Percentiles rank a stretch among this genome's conserved stretches.
phyloP scores from a whole-genome alignment of 2,797 vertebrate genomes.

The Pseudochirops corinnae region DNA sequence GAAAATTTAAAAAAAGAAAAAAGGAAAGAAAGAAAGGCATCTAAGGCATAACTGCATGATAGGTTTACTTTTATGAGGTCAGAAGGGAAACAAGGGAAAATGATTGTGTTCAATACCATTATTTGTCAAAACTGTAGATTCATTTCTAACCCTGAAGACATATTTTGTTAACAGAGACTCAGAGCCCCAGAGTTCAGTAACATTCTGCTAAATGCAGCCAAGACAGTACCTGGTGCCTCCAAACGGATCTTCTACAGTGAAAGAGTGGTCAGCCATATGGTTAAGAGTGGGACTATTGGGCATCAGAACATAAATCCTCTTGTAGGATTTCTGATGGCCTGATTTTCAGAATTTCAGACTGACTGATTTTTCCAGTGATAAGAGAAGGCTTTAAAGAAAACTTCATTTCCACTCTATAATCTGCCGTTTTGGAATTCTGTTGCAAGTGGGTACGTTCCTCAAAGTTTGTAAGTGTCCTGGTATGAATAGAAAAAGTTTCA shows the following conservation, averaged over 20 bases:
- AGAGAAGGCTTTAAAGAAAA: conserved; percentile 60
- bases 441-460: conserved; percentile 13
- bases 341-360: conserved; percentile 68
- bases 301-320: conserved; percentile 64
- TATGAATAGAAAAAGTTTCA: not conserved
- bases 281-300: conserved; percentile 51
- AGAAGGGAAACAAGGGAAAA: conserved; percentile 13
- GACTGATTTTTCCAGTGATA: conserved; percentile 69
- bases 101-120: conserved; percentile 20
- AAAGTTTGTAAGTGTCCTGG: conserved; percentile 1
- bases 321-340: conserved; percentile 61
- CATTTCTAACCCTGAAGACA: conserved; percentile 30
- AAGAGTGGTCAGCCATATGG: conserved; percentile 54
- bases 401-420: conserved; percentile 47
- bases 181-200: conserved; percentile 38
- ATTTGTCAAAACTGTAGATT: not conserved
- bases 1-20: not conserved
- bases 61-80: not conserved
- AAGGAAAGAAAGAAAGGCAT: not conserved
- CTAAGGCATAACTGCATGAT: not conserved
- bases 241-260: conserved; percentile 58
- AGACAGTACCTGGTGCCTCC: conserved; percentile 15
- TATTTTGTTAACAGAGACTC: conserved; percentile 21
- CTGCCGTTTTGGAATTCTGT: conserved; percentile 54
- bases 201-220: not conserved